Conservation (phyloP, 2,888 invertebrate genomes). For the Epistrophe grossulariae region DNA sequence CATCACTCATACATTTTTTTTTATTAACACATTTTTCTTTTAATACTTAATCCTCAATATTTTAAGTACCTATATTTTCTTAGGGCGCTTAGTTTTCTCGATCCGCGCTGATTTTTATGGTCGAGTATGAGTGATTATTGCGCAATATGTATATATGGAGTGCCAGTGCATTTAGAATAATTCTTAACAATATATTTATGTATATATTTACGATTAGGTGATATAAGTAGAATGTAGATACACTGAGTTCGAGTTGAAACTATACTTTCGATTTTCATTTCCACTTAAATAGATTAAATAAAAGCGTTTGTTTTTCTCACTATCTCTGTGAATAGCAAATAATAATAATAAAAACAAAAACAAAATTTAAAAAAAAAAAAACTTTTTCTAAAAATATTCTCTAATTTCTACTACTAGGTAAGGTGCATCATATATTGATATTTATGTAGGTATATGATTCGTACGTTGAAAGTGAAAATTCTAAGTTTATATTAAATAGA, state of each 20-base stretch:
- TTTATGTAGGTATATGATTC: background rate
- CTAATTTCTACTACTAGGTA: background rate
- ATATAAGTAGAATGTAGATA: no score
- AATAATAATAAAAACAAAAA: background rate
- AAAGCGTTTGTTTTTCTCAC: constrained; percentile 45
- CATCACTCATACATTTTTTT: no score
- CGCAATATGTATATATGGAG: background rate
- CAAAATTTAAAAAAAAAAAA: background rate
- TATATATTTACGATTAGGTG: constrained; percentile 11
- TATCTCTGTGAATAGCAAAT: constrained; percentile 20
- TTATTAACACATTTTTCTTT: no score
- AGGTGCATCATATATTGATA: no score
- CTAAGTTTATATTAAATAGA: background rate
- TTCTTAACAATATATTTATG: background rate
- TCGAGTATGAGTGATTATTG: constrained; percentile 30
- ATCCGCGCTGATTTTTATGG: background rate
- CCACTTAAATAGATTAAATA: constrained; percentile 68
- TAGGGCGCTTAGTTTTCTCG: background rate
- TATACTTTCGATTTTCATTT: constrained; percentile 70
- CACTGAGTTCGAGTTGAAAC: constrained; percentile 13
- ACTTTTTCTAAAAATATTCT: constrained; percentile 29
- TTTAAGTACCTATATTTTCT: background rate
- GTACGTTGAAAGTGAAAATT: constrained; percentile 20
- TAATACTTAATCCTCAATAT: no score
- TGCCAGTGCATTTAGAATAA: constrained; percentile 10